Evolutionary conservation across 2,113 vertebrate genomes (phyloP), one percentile per base, ranked within the genome.

Genomic region (Phalacrocorax aristotelis): DNA sequence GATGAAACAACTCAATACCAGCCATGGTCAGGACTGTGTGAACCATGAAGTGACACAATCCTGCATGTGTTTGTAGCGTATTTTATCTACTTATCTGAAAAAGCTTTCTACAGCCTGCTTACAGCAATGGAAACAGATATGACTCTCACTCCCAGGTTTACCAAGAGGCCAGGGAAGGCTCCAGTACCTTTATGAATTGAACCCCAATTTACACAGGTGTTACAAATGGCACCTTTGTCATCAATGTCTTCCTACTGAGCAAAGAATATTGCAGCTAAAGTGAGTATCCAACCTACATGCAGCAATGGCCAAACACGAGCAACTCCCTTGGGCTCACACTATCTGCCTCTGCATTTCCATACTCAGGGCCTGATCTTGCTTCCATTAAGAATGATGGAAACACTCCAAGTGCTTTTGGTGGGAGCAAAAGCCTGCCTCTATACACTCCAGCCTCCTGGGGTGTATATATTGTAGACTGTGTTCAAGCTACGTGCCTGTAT

Each of bases 311-410:
- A 85, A 76, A 89, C 6, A 92, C 34, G 4, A 91, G 26, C 38
- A 29, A 13, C 16, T 92, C 72, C 60, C 52, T 62, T 83, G 42
- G 25, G 51, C 19, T 94, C 72, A 38, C 42, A 34, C 58, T 90
- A 42, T 92, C 82, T 82, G 48, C 36, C 20, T 90, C 76, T 89
- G 62, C 40, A 62, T 89, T 90, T 93, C 58, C 68, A 60, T 46
- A n/a, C 18, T 81, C 52, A 17, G 15, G 32, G 44, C 16, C 38
- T 64, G 72, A 68, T 95, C 89, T 92, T 95, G 80, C 83, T 91
- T 95, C 77, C 91, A 92, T 97, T 97, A 95, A 83, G 70, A 89
- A 91, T 72, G 23, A 82, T 93, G 92, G 92, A 96, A 97, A 84
- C 46, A 71, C n/a, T 91, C 90, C 96, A 94, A 95, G 21, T 84